phyloP scores from a whole-genome alignment of 1,140 invertebrate genomes.

The Rhynchophorus ferrugineus region DNA sequence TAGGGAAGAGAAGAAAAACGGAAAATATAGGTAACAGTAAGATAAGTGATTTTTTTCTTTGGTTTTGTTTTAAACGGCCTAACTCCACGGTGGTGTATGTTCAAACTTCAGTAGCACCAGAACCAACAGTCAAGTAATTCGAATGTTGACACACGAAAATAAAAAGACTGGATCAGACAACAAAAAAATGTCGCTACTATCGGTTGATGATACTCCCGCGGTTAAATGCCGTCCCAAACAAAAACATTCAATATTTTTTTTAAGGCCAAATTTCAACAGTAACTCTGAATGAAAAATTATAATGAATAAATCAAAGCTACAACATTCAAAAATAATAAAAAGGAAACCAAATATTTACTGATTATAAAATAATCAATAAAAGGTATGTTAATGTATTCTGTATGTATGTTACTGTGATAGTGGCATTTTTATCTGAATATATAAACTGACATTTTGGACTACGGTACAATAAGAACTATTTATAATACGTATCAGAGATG shows the following conservation, averaged over 20 bases:
- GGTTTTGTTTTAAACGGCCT: conserved; percentile 6
- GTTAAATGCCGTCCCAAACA: conserved; percentile 8
- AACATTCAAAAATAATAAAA: conserved; percentile 35
- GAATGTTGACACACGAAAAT: background rate
- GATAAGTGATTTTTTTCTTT: conserved; percentile 26
- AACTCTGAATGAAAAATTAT: conserved; percentile 34
- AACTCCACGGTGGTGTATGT: conserved; percentile 13
- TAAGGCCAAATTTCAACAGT: conserved; percentile 37
- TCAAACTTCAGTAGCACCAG: conserved; percentile 15
- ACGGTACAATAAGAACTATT: too few relatives aligned
- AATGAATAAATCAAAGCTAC: conserved; percentile 39
- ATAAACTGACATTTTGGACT: conserved; percentile 12
- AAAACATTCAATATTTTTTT: conserved; percentile 23
- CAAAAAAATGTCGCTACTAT: conserved; percentile 4
- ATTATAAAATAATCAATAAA: conserved; percentile 34
- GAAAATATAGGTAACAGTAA: conserved; percentile 42
- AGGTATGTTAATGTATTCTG: conserved; percentile 38
- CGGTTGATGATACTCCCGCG: conserved; percentile 12
- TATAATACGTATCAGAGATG: too few relatives aligned
- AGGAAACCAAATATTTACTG: conserved; percentile 35
- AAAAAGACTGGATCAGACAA: conserved; percentile 7
- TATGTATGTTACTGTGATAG: conserved; percentile 40
- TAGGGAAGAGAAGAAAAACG: conserved; percentile 54
- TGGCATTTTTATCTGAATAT: conserved; percentile 23
- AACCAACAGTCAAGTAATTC: conserved; percentile 5